These are phyloP conservation scores for Baryphthengus martii DNA, from an alignment of 2,113 vertebrate species.

Conservation along the genomic window DNA sequence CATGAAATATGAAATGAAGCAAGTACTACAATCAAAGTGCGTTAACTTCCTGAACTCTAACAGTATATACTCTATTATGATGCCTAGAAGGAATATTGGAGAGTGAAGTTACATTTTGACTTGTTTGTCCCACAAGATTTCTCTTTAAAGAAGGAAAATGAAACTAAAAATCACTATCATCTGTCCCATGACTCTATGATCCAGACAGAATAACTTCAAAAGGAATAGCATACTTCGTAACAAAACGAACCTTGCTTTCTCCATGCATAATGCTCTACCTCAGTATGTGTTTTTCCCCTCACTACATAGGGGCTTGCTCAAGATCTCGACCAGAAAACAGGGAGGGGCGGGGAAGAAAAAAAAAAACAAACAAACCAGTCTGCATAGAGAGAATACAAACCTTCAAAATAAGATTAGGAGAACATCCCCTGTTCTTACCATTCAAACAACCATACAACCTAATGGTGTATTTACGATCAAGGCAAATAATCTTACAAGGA, in stretches of 20 bases:
- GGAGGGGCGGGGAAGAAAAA: too few relatives aligned
- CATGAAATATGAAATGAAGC: background rate
- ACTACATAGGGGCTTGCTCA: background rate
- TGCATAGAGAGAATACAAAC: background rate
- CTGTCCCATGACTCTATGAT: background rate
- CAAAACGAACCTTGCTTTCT: background rate
- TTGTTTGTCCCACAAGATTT: background rate
- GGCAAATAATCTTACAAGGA: background rate
- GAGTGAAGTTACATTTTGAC: background rate
- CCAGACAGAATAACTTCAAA: background rate
- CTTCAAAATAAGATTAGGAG: background rate
- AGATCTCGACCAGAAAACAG: background rate
- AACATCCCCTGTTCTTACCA: background rate
- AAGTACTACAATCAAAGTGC: background rate
- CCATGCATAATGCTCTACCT: background rate
- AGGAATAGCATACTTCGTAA: background rate
- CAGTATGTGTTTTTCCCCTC: background rate
- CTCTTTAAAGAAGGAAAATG: background rate
- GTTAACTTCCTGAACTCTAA: background rate
- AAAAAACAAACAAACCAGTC: background rate
- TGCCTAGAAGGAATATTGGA: background rate
- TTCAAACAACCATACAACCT: background rate
- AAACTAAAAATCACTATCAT: background rate
- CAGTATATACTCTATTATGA: accelerated
- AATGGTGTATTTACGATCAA: background rate